phyloP scores from a whole-genome alignment of 2,113 vertebrate species.

The Apeltes quadracus region DNA sequence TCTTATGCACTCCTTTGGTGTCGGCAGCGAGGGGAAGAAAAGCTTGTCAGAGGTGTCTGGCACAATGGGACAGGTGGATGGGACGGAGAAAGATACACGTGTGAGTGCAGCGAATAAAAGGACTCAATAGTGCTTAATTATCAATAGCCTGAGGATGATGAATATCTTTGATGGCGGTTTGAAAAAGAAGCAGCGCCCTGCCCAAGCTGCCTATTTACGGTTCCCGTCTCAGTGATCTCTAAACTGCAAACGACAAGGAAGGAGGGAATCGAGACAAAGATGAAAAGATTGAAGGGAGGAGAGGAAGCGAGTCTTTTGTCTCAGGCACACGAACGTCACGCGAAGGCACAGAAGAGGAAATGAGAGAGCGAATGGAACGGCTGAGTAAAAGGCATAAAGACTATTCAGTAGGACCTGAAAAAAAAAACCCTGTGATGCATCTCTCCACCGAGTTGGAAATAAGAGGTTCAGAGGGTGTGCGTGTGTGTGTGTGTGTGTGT shows the following conservation, averaged over 20 bases:
- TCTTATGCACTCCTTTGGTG: constrained; percentile 52
- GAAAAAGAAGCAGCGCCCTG: constrained; percentile 60
- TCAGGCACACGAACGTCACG: constrained; percentile 46
- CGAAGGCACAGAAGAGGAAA: constrained; percentile 49
- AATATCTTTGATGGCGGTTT: constrained; percentile 73
- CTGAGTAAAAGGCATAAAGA: constrained; percentile 44
- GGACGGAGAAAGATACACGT: constrained; percentile 56
- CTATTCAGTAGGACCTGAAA: constrained; percentile 44
- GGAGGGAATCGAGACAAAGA: constrained; percentile 65
- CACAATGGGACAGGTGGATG: constrained; percentile 75
- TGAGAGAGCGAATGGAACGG: constrained; percentile 48
- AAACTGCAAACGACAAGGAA: constrained; percentile 62
- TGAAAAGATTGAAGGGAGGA: constrained; percentile 69
- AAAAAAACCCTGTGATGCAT: constrained; percentile 2
- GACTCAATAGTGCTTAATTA: constrained; percentile 77
- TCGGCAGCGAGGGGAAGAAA: constrained; percentile 34
- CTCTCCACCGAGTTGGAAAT: constrained; percentile 47
- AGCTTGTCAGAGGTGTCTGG: constrained; percentile 54
- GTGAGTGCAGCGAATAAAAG: constrained; percentile 70
- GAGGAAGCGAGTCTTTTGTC: constrained; percentile 69
- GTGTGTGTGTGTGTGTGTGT: not conserved
- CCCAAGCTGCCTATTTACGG: constrained; percentile 66
- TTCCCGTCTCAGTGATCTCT: constrained; percentile 66
- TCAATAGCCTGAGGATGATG: constrained; percentile 70
- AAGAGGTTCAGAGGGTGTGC: constrained; percentile 29